These are phyloP conservation scores for Amblyornis subalaris DNA, from an alignment of 2,113 vertebrate species.

Conservation along the genomic window DNA sequence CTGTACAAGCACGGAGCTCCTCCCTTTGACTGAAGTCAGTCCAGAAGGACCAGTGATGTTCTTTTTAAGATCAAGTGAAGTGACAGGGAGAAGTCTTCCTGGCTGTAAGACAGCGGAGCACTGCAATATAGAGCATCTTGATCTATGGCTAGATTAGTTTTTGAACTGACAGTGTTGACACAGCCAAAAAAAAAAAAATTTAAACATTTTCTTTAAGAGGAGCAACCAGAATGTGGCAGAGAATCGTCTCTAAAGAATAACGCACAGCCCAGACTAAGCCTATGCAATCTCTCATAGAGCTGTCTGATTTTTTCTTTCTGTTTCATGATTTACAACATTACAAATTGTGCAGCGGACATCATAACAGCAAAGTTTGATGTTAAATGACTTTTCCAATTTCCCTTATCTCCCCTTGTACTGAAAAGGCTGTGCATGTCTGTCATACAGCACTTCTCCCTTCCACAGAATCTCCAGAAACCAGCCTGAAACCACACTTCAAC, in stretches of 20 bases:
- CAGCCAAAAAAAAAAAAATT: background rate
- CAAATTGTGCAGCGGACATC: background rate
- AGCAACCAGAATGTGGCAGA: background rate
- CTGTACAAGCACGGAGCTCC: background rate
- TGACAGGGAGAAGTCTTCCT: background rate
- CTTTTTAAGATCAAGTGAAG: background rate
- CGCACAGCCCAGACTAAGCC: background rate
- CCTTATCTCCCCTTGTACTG: background rate
- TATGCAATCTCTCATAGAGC: background rate
- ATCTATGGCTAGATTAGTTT: background rate
- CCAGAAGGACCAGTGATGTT: background rate
- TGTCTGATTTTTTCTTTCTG: background rate
- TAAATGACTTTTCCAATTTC: background rate
- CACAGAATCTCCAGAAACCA: background rate
- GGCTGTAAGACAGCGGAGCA: background rate
- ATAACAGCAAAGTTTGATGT: background rate
- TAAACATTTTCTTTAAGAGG: background rate
- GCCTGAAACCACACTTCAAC: background rate
- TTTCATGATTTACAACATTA: background rate
- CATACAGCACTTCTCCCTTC: background rate
- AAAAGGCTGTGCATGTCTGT: background rate
- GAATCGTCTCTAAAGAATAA: background rate
- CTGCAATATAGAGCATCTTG: background rate
- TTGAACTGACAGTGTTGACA: background rate
- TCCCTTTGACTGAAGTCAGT: background rate